Base-by-base conservation (phyloP, 2,888 invertebrate genomes). In the Ethmia dodecea region DNA sequence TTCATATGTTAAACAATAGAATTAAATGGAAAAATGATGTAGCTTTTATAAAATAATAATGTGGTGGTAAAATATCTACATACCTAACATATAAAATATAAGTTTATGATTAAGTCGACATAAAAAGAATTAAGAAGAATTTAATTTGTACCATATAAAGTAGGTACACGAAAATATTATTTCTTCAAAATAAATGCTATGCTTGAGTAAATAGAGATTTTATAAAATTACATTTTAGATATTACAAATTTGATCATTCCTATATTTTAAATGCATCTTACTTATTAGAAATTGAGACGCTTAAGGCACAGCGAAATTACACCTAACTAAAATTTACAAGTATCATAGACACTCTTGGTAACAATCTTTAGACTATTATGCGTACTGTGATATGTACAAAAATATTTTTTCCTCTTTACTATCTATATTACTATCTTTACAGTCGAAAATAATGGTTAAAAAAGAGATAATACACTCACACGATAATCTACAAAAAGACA, bases 361-460 rank as follows among this genome's bases (percentile, higher is more conserved):
- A 84, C 84, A 71, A 66, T 71, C 55, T 61, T 68, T 63, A 14
- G 45, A 56, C 60, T 71, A 70, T 67, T 59, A 66, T 62, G 63
- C 76, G 72, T 80, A 75, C 74, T 72, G 73, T 86, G 84, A 86
- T 86, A 86, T 86, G 84, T 86, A 84, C 84, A 86, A 86, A 86
- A 84, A 84, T 86, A 84, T 80, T 77, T 60, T 55, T 71, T 56
- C 59, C 52, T 74, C 60, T 77, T 69, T 52, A 63, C 62, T 70
- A 74, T 62, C 74, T 75, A 77, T 54, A 41, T 44, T 45, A 42
- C 44, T 55, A 55, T 47, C 48, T 42, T 52, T 53, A 56, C 43
- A 47, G 38, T 13, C 13, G 28, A 31, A 18, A 34, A 25, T 18
- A 18, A 33, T 35, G 11, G 15, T n/a, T n/a, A n/a, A n/a, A n/a